Evolutionary conservation across 1,140 invertebrate species (phyloP), one percentile per base, ranked within the genome.

Genomic region (Bombus sylvicola): DNA sequence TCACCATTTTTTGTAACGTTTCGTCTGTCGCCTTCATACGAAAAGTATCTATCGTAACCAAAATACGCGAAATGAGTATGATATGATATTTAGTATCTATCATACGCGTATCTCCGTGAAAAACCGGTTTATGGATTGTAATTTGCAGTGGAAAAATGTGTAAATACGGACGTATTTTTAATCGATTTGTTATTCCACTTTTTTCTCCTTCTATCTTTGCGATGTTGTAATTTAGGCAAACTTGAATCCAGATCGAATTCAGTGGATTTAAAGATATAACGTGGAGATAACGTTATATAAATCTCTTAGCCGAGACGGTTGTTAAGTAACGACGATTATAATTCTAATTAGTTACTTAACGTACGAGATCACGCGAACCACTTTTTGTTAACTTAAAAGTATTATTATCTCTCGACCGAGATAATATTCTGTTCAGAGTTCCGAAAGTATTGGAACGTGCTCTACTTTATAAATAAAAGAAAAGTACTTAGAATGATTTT

Each of bases 111-210:
- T 53, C 18, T 53, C 18, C 6, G 18, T 22, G 6, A 22, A 18
- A 22, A 22, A 22, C 47, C 18, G 47, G 47, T 0, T 53, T 22
- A 53, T 53, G 39, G 10, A 34, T 37, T 18, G 57, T 73, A 39
- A 31, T 31, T 15, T 25, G 25, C 66, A 31, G 57, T 31, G 57
- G 57, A 78, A 34, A 68, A 68, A 25, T 73, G 28, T 85, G 83
- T 81, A 85, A 85, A 85, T 85, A 85, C 57, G 53, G 74, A 39
- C 74, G 39, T 80, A 79, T 41, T 73, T 81, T 25, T 66, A n/a
- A 64, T 81, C 68, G 68, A 85, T 31, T 78, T 71, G 37, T 34
- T 78, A 78, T 59, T 12, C 57, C 34, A n/a, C 22, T 79, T 57
- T 10, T 5, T 64, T 68, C 15, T 37, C 31, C 5, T 31, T 72